phyloP scores from a whole-genome alignment of 2,797 vertebrate genomes.

The Pelobates cultripes region DNA sequence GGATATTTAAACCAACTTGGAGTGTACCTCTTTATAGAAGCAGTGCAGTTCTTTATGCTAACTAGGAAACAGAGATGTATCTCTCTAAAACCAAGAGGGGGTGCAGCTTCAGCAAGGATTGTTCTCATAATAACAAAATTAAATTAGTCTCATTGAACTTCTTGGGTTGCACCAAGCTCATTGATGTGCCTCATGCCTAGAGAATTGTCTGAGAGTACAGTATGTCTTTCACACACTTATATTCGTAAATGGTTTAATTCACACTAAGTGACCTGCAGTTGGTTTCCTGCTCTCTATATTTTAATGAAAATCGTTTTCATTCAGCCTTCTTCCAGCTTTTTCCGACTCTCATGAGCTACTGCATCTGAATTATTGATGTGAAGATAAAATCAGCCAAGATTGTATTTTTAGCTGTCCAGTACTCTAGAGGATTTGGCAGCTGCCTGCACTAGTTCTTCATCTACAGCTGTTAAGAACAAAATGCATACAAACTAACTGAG shows the following conservation, averaged over 20 bases:
- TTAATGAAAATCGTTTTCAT: constrained; percentile 21
- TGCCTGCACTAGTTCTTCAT: constrained; percentile 32
- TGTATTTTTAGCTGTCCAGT: constrained; percentile 47
- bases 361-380: constrained; percentile 52
- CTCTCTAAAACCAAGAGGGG: too few relatives aligned
- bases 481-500: constrained; percentile 24
- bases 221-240: not conserved
- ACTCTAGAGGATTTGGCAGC: constrained; percentile 34
- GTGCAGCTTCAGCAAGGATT: too few relatives aligned
- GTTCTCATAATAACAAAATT: too few relatives aligned
- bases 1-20: too few relatives aligned
- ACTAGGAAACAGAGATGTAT: too few relatives aligned
- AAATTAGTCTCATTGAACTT: too few relatives aligned
- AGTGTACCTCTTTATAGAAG: too few relatives aligned
- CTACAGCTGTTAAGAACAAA: constrained; percentile 16
- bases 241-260: not conserved
- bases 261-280: not conserved
- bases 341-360: constrained; percentile 20
- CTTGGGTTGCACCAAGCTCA: too few relatives aligned
- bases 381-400: constrained; percentile 43
- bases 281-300: not conserved
- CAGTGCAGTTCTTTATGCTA: too few relatives aligned
- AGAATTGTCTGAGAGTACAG: too few relatives aligned
- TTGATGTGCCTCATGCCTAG: too few relatives aligned
- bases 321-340: constrained; percentile 23